phyloP scores from a whole-genome alignment of 2,113 vertebrate genomes.

The Pangasianodon gigas region DNA sequence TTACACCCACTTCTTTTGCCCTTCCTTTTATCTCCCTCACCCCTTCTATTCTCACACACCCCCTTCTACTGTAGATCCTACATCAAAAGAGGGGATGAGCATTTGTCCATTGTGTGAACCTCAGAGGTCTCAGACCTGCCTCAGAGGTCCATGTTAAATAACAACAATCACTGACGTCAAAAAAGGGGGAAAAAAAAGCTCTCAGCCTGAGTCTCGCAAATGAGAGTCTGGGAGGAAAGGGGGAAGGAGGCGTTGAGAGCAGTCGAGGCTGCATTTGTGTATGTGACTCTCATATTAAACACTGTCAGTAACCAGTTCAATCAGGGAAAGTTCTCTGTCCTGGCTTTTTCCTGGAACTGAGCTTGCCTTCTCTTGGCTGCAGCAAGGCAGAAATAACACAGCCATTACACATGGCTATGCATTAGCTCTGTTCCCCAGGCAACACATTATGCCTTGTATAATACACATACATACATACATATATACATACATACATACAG shows the following conservation, averaged over 20 bases:
- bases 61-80: constrained; percentile 54
- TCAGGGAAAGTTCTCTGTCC: constrained; percentile 39
- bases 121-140: too few relatives aligned
- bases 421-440: constrained; percentile 40
- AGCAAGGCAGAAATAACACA: constrained; percentile 51
- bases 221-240: constrained; percentile 21
- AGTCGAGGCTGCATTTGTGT: constrained; percentile 42
- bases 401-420: constrained; percentile 53
- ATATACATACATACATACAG: neutral
- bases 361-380: constrained; percentile 32
- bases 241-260: constrained; percentile 18
- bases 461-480: neutral
- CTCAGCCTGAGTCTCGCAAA: constrained; percentile 57
- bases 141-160: constrained; percentile 72
- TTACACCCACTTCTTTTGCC: constrained; percentile 38
- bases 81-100: constrained; percentile 66
- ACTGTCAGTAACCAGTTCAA: constrained; percentile 29
- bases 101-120: constrained; percentile 69
- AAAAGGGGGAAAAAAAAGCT: constrained; percentile 48
- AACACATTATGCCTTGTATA: constrained; percentile 14
- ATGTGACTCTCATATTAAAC: constrained; percentile 43
- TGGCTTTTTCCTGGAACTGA: constrained; percentile 33
- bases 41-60: constrained; percentile 51
- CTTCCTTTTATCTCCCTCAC: constrained; percentile 49
- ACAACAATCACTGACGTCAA: constrained; percentile 73